phyloP scores from a whole-genome alignment of 2,888 invertebrate genomes.

The Rhogogaster chlorosoma region DNA sequence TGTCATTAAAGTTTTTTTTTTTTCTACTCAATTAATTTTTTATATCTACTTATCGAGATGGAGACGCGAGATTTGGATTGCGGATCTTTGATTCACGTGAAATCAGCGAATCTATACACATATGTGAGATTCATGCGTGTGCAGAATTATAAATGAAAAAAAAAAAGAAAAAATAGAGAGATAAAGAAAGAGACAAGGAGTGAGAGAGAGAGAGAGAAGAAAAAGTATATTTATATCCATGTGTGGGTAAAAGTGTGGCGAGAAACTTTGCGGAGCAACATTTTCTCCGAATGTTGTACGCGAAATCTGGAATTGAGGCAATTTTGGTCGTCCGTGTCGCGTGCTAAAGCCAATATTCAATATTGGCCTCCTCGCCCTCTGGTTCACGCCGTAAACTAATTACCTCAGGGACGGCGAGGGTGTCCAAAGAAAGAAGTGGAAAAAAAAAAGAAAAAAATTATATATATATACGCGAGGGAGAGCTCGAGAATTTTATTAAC shows the following conservation, averaged over 20 bases:
- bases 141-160: background rate
- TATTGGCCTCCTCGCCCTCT: constrained; percentile 37
- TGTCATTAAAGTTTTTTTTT: background rate
- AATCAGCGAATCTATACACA: background rate
- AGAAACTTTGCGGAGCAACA: background rate
- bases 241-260: background rate
- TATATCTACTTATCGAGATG: background rate
- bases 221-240: background rate
- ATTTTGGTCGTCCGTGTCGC: constrained; percentile 21
- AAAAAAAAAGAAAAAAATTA: background rate
- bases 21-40: background rate
- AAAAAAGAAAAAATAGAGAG: background rate
- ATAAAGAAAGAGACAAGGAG: too few relatives aligned
- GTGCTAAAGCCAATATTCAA: constrained; percentile 43
- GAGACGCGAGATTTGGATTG: background rate
- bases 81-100: background rate
- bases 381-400: constrained; percentile 44
- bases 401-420: constrained; percentile 19
- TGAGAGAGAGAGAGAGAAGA: background rate
- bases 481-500: background rate
- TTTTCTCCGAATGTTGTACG: constrained; percentile 20
- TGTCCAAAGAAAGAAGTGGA: constrained; percentile 20
- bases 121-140: background rate
- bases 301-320: constrained; percentile 40
- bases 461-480: background rate